These are phyloP conservation scores for Drosophila oshimai DNA, from an alignment of 1,140 invertebrate genomes.

Conservation along the genomic window DNA sequence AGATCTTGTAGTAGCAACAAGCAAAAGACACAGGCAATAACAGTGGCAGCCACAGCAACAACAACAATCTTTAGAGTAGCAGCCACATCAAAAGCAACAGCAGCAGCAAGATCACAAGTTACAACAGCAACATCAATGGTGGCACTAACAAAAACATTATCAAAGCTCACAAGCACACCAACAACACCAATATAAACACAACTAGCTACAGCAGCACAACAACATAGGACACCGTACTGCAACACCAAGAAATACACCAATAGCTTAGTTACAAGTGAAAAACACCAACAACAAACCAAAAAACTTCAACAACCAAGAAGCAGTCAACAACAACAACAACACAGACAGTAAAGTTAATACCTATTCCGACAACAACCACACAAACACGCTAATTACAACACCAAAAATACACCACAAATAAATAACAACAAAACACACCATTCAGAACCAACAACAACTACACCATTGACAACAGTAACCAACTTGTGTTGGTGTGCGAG, in stretches of 20 bases:
- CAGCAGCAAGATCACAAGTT: too few species aligned
- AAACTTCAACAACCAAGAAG: neutral
- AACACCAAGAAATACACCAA: neutral
- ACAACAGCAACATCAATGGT: conserved; percentile 7
- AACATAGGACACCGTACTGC: neutral
- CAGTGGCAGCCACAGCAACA: conserved; percentile 22
- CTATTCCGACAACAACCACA: neutral
- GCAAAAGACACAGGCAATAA: conserved; percentile 3
- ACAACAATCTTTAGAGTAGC: conserved; percentile 25
- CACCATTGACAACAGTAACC: neutral
- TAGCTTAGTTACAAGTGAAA: neutral
- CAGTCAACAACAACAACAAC: neutral
- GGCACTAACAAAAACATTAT: neutral
- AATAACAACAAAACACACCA: neutral
- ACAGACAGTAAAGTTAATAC: too few species aligned
- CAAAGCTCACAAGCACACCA: neutral
- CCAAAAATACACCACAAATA: neutral
- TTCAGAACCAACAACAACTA: neutral
- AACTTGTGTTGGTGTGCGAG: neutral
- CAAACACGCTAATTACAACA: too few species aligned
- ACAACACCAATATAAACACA: neutral
- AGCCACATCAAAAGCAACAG: conserved; percentile 25
- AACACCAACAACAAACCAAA: neutral
- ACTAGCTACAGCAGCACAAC: neutral
- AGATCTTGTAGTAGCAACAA: too few species aligned